These are phyloP conservation scores for Salarias fasciatus DNA, from an alignment of 2,797 vertebrate species.

Conservation along the genomic window DNA sequence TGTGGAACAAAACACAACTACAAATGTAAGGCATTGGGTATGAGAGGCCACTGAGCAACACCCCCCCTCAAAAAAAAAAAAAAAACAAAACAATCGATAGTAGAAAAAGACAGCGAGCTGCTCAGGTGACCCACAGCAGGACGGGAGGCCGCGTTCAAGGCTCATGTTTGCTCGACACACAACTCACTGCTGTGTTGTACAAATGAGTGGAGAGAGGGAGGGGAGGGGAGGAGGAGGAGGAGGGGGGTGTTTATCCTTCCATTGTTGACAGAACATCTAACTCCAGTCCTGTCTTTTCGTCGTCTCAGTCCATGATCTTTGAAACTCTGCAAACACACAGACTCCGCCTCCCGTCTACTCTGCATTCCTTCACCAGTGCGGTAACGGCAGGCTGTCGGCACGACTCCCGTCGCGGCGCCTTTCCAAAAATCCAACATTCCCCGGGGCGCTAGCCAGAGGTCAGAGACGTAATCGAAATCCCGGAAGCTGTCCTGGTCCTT, in stretches of 20 bases:
- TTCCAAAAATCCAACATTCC: slow-evolving; percentile 23
- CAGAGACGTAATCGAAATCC: slow-evolving; percentile 90
- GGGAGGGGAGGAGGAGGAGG: too few species aligned
- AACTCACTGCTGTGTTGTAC: too few species aligned
- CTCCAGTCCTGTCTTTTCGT: too few species aligned
- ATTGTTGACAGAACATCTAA: too few species aligned
- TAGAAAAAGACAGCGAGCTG: slow-evolving; percentile 5
- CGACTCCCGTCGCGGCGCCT: slow-evolving; percentile 12
- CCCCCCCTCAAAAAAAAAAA: too few species aligned
- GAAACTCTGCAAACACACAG: slow-evolving; percentile 44
- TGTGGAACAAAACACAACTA: slow-evolving; percentile 68
- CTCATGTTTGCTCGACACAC: too few species aligned
- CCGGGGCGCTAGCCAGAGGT: slow-evolving; percentile 79
- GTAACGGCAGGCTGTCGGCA: slow-evolving; percentile 36
- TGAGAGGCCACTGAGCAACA: slow-evolving; percentile 54
- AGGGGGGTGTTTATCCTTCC: too few species aligned
- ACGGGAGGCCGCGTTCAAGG: slow-evolving; percentile 24
- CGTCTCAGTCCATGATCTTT: slow-evolving; percentile 30
- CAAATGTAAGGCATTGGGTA: slow-evolving; percentile 77
- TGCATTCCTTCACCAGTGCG: slow-evolving; percentile 76
- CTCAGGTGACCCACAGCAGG: slow-evolving; percentile 10
- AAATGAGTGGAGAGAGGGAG: too few species aligned
- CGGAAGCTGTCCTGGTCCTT: slow-evolving; percentile 88
- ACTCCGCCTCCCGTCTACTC: slow-evolving; percentile 36
- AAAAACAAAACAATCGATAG: slow-evolving; percentile 33